Percentiles rank a stretch among this genome's conserved stretches.
phyloP scores from a whole-genome alignment of 1,140 invertebrate genomes.

The Cydia amplana region DNA sequence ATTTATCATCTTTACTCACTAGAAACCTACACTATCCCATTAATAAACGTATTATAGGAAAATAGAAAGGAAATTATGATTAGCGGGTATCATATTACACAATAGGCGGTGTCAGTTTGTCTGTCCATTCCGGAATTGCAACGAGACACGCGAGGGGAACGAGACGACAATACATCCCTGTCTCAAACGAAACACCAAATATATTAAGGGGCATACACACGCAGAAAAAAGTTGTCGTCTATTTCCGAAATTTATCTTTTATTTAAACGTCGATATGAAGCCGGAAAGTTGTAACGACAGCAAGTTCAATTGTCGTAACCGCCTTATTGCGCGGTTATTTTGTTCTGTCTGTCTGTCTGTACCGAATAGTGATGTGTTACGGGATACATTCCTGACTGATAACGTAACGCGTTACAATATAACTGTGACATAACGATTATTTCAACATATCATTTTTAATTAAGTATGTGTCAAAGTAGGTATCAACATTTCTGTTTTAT shows the following conservation, averaged over 20 bases:
- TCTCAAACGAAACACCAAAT: too few species aligned
- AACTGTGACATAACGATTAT: too few species aligned
- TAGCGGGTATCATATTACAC: neutral
- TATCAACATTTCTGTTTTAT: too few species aligned
- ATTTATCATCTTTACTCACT: too few species aligned
- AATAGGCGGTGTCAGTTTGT: slow-evolving; percentile 4
- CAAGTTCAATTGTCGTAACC: neutral
- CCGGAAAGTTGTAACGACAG: neutral
- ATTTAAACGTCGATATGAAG: too few species aligned
- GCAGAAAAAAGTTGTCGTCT: too few species aligned
- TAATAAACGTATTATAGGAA: neutral
- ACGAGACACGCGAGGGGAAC: neutral
- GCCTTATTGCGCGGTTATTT: neutral
- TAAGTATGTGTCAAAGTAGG: too few species aligned
- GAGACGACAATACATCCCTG: too few species aligned
- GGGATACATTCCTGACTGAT: neutral
- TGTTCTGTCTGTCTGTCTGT: slow-evolving; percentile 1
- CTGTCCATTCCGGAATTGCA: neutral
- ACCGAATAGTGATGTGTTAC: neutral
- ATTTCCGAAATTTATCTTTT: too few species aligned
- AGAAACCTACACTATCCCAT: neutral
- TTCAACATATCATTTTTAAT: too few species aligned
- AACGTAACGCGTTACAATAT: too few species aligned
- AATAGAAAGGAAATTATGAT: slow-evolving; percentile 2
- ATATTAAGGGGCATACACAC: too few species aligned